phyloP scores from a whole-genome alignment of 2,888 invertebrate species.

The Lochmaea crataegi region DNA sequence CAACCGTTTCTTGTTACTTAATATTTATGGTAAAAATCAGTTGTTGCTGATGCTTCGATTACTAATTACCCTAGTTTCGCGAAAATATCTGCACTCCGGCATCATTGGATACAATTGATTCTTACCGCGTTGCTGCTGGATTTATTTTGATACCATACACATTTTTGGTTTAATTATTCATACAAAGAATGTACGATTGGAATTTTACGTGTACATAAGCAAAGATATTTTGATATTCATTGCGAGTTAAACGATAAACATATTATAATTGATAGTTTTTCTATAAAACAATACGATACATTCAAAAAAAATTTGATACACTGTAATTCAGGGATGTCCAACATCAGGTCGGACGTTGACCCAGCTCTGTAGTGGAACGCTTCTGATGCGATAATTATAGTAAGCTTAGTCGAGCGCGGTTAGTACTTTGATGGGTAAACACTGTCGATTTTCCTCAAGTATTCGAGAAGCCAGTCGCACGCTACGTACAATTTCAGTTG shows the following conservation, averaged over 20 bases:
- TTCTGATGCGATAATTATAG: too few species aligned
- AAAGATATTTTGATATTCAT: neutral
- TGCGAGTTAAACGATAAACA: neutral
- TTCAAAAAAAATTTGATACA: too few species aligned
- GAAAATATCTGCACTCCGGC: neutral
- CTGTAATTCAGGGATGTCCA: too few species aligned
- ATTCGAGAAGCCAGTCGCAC: too few species aligned
- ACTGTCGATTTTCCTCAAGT: too few species aligned
- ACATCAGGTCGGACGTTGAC: too few species aligned
- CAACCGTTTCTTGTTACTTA: too few species aligned
- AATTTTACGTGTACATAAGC: neutral
- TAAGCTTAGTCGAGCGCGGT: too few species aligned
- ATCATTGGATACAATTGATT: neutral
- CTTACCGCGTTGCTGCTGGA: neutral
- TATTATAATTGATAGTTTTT: neutral
- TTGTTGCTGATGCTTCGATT: too few species aligned
- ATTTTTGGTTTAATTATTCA: neutral
- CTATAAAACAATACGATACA: neutral
- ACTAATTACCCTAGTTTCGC: neutral
- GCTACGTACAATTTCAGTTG: neutral
- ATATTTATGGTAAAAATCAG: too few species aligned
- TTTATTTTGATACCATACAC: neutral
- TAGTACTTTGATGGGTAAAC: too few species aligned
- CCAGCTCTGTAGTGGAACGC: too few species aligned
- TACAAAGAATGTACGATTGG: neutral